phyloP scores from a whole-genome alignment of 2,888 invertebrate species.

The Slavum lentiscoides region DNA sequence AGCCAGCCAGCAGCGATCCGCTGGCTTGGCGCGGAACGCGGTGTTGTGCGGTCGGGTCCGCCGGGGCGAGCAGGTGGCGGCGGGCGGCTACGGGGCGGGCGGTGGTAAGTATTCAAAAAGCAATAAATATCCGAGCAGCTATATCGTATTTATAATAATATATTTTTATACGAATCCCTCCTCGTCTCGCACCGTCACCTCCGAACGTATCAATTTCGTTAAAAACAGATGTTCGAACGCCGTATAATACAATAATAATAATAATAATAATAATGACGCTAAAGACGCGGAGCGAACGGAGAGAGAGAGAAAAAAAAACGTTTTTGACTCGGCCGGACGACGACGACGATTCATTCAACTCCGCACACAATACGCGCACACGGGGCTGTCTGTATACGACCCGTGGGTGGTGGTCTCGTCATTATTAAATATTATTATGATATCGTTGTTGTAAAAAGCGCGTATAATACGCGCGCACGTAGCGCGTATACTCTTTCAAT shows the following conservation, averaged over 20 bases:
- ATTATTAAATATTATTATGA: slow-evolving; percentile 10
- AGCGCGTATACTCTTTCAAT: slow-evolving; percentile 20
- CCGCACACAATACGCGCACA: not conserved
- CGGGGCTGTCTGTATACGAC: not conserved
- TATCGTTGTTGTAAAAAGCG: not conserved
- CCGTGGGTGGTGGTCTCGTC: slow-evolving; percentile 37
- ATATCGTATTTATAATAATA: not conserved
- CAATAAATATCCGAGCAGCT: slow-evolving; percentile 31
- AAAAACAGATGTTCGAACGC: slow-evolving; percentile 49
- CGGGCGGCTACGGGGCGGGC: not conserved
- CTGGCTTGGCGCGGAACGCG: too few relatives aligned
- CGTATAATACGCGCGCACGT: not conserved
- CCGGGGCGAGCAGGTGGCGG: too few relatives aligned
- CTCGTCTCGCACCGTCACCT: slow-evolving; percentile 48
- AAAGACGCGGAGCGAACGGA: not conserved
- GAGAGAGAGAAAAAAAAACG: slow-evolving; percentile 21
- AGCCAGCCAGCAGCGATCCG: too few relatives aligned
- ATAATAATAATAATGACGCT: not conserved
- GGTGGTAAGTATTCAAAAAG: slow-evolving; percentile 26
- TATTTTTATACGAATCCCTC: too few relatives aligned
- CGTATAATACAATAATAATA: not conserved
- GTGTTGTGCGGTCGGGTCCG: too few relatives aligned
- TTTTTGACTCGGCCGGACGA: slow-evolving; percentile 9
- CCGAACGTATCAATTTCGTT: slow-evolving; percentile 52
- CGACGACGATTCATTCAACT: slow-evolving; percentile 18